Evolutionary conservation across 2,797 vertebrate genomes (phyloP).

Genomic region (Pteronotus mesoamericanus): DNA sequence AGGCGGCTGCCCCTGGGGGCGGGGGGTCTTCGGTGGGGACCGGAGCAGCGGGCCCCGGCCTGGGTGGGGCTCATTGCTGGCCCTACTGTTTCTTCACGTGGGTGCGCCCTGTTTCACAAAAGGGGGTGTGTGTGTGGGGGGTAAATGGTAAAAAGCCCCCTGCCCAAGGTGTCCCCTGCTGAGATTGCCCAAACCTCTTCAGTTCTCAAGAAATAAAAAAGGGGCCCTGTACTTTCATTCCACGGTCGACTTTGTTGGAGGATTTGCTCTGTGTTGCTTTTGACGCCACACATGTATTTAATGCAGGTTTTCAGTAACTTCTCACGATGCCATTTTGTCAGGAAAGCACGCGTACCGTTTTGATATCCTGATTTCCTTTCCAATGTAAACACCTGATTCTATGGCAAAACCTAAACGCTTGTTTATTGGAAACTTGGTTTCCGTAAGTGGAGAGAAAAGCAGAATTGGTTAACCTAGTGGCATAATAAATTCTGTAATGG

Average conservation of each 20-base stretch:
- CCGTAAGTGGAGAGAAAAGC: not conserved
- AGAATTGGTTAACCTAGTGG: not conserved
- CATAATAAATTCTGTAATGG: too few relatives aligned
- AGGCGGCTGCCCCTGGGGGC: not conserved
- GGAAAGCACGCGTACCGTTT: not conserved
- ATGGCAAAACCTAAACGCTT: not conserved
- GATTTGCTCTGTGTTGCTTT: not conserved
- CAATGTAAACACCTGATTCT: not conserved
- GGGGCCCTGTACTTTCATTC: not conserved
- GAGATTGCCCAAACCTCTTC: not conserved
- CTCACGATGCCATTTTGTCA: not conserved
- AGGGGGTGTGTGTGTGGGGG: not conserved
- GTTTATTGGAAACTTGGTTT: not conserved
- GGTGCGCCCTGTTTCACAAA: not conserved
- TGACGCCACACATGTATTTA: not conserved
- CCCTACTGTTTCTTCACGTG: not conserved
- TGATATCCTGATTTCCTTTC: not conserved
- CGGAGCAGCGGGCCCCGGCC: not conserved
- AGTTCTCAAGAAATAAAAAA: not conserved
- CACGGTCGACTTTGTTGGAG: not conserved
- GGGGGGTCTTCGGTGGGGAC: not conserved
- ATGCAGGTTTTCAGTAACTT: not conserved
- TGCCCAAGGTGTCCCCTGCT: not conserved
- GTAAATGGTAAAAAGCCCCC: not conserved
- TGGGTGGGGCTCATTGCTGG: fast-evolving